phyloP scores from a whole-genome alignment of 2,888 invertebrate genomes.

The Oasisia sp. region DNA sequence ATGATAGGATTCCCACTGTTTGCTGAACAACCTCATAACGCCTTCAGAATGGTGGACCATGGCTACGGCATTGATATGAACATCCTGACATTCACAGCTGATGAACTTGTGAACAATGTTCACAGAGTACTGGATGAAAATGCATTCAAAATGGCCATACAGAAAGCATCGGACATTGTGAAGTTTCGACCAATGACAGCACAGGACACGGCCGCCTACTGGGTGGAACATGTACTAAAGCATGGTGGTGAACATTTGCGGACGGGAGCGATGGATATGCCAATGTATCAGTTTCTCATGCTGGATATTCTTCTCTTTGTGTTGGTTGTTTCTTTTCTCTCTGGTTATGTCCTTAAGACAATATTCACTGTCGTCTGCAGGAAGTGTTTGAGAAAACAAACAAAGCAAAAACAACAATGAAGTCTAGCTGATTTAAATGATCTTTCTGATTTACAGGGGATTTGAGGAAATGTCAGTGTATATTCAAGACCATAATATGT shows the following conservation, averaged over 20 bases:
- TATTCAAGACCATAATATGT: too few relatives aligned
- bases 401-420: not conserved
- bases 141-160: slow-evolving; percentile 36
- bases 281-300: slow-evolving; percentile 43
- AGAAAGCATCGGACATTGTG: slow-evolving; percentile 39
- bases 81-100: slow-evolving; percentile 34
- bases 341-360: not conserved
- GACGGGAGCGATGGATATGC: slow-evolving; percentile 40
- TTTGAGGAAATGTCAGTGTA: not conserved
- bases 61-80: slow-evolving; percentile 43
- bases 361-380: not conserved
- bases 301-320: slow-evolving; percentile 37
- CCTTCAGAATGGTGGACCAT: slow-evolving; percentile 23
- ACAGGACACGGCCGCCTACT: slow-evolving; percentile 42
- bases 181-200: slow-evolving; percentile 37
- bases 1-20: slow-evolving; percentile 32
- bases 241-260: slow-evolving; percentile 48
- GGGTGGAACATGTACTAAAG: slow-evolving; percentile 50
- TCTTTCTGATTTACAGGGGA: too few relatives aligned
- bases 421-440: not conserved
- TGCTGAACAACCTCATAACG: slow-evolving; percentile 29
- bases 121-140: slow-evolving; percentile 37
- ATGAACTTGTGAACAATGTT: slow-evolving; percentile 38
- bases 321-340: slow-evolving; percentile 24
- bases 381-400: not conserved